Base-by-base conservation (phyloP, 2,113 vertebrate genomes). In the Mungos mungo region DNA sequence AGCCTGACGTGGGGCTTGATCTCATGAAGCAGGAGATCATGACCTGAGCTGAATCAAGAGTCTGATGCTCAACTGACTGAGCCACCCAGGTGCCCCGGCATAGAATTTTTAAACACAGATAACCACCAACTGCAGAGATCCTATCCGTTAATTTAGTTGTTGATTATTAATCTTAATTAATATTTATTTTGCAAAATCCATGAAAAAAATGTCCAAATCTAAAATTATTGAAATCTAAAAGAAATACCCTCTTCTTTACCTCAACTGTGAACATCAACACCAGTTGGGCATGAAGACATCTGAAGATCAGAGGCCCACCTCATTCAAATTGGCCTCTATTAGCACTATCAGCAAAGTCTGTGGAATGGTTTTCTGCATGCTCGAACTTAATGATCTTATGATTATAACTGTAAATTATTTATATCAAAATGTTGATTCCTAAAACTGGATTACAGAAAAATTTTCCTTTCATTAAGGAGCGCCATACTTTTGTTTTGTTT, bases 381-480 rank as follows among this genome's bases (percentile, higher is more conserved):
- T 88, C 63, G 45, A 93, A 93, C 33, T 77, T 96, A 90, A 88
- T 95, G 93, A 94, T 96, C 52, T 68, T 71, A 79, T 45, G 76
- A 82, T 94, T 86, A 57, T 52, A 88, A 54, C 10, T 96, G 7
- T 83, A 93, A 91, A 95, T 97, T 96, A 93, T 90, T 93, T 60
- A 66, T 79, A 95, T 88, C 54, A 66, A 71, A 97, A 92, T 91
- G 68, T 85, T 95, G 77, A 95, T 41, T 96, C 89, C 94, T 76
- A 90, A 80, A 88, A 81, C 21, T 60, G 77, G 50, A 47, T 71
- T 72, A 87, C 23, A 86, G 54, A 90, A 94, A 57, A 60, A 35
- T 38, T 57, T 50, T 68, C 60, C 90, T 93, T 57, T 88, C 80
- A 52, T 85, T 77, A 95, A 95, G 35, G 35, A 92, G 38, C 8